Base-by-base conservation (phyloP, 1,140 invertebrate species). In the Venturia canescens region DNA sequence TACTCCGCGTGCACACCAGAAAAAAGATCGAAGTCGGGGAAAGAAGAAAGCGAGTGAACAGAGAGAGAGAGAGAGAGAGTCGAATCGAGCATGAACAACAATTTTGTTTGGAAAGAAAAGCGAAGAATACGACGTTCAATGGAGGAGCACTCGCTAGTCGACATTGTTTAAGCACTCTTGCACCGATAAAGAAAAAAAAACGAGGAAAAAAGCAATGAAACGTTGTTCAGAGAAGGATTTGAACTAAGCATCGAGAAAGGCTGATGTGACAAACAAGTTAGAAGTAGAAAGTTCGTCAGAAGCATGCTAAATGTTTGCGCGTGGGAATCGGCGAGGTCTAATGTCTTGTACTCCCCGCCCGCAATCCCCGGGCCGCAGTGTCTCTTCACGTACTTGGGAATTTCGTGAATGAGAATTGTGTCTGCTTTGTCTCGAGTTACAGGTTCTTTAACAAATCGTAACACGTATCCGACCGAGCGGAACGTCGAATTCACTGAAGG, bases 381-480 rank as follows among this genome's bases (percentile, higher is more conserved):
- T 11, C 13, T 11, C 23, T 23, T 23, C 21, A 63, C 29, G 29
- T 29, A 53, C 50, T 21, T n/a, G 26, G 31, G 26, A 44, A 44
- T 27, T 16, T 26, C n/a, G 29, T 77, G 60, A 63, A 63, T 53
- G 75, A 66, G 60, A 66, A 77, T 60, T 44, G 29, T 77, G 75
- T 77, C 75, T 77, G 75, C 75, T 77, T 77, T 77, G 75, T 77
- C 75, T 77, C 75, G 57, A 63, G 75, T 77, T 77, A 77, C 75
- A 77, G 60, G 75, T 77, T 77, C 75, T 77, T 77, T 77, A 77
- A 77, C 57, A 77, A 77, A 77, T 77, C 75, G 75, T 77, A 77
- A 77, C 75, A 77, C 75, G 75, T 76, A 76, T 63, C 53, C 74
- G 29, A 63, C 75, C 75, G 57, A 77, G 75, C 75, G 75, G 34